A percentile compares a stretch with the other conserved stretches of the same genome.
These are phyloP conservation scores for Ditylenchus dipsaci DNA, from an alignment of 1,140 invertebrate genomes.

Conservation along the genomic window DNA sequence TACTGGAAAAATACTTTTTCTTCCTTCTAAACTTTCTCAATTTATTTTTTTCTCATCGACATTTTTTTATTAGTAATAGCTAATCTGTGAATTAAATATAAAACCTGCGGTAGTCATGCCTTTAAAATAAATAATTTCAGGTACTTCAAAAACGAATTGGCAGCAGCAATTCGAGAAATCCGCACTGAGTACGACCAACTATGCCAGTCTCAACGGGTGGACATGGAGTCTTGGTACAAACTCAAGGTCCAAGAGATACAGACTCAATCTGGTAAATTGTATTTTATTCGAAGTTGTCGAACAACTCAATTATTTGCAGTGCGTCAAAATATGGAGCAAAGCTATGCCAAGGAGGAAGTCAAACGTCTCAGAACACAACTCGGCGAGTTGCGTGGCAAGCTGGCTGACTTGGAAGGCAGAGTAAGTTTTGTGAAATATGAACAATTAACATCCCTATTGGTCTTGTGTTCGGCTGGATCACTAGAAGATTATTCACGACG, in stretches of 20 bases:
- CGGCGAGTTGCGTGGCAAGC: constrained; percentile 59
- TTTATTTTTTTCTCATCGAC: too few relatives aligned
- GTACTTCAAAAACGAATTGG: constrained; percentile 62
- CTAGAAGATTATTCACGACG: too few relatives aligned
- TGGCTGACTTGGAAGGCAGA: constrained; percentile 62
- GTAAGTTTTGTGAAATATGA: constrained; percentile 51
- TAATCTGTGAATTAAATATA: too few relatives aligned
- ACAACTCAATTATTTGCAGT: too few relatives aligned
- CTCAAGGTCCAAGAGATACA: constrained; percentile 62
- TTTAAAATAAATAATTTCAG: too few relatives aligned
- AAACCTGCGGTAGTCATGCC: too few relatives aligned
- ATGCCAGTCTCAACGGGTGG: constrained; percentile 60
- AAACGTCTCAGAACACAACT: constrained; percentile 61
- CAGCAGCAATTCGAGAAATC: constrained; percentile 62
- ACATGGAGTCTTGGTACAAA: constrained; percentile 59
- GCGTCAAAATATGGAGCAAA: constrained; percentile 62
- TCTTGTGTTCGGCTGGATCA: too few relatives aligned
- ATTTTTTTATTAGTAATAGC: too few relatives aligned
- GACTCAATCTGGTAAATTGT: constrained; percentile 52
- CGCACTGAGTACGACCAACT: constrained; percentile 61
- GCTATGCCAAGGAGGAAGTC: constrained; percentile 61
- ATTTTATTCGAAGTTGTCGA: too few relatives aligned
- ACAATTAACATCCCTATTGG: neutral
- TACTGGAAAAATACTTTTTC: too few relatives aligned
- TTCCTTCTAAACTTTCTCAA: too few relatives aligned